These are phyloP conservation scores for Gymnoscopelus braueri DNA, from an alignment of 2,797 vertebrate species.

Conservation along the genomic window DNA sequence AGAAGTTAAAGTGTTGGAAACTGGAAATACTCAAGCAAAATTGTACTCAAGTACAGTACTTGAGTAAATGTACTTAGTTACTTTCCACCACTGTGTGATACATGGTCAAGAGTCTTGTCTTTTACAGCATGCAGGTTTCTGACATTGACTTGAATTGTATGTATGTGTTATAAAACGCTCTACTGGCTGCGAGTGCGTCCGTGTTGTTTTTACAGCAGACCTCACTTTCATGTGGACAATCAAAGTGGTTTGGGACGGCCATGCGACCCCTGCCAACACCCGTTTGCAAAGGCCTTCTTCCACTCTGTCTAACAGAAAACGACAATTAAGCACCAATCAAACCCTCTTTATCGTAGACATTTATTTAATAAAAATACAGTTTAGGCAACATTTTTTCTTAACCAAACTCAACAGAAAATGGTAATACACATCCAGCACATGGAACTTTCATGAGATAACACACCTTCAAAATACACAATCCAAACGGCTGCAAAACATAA, in stretches of 20 bases:
- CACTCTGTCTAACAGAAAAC: neutral
- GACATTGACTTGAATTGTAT: slow-evolving; percentile 18
- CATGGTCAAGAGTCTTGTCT: neutral
- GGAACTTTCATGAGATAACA: no score
- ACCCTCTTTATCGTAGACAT: slow-evolving; percentile 16
- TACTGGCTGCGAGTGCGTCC: slow-evolving; percentile 44
- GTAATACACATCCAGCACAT: no score
- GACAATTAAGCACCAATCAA: slow-evolving; percentile 19
- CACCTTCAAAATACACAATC: slow-evolving; percentile 1
- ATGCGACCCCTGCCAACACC: slow-evolving; percentile 42
- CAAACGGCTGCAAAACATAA: neutral
- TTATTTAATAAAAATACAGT: slow-evolving; percentile 49
- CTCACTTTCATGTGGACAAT: slow-evolving; percentile 61
- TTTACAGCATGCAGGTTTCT: slow-evolving; percentile 16
- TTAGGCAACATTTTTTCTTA: neutral
- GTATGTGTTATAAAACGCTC: slow-evolving; percentile 48
- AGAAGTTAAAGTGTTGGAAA: no score
- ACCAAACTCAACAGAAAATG: slow-evolving; percentile 6
- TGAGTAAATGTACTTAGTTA: no score
- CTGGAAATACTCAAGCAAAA: no score
- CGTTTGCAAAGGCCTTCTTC: slow-evolving; percentile 17
- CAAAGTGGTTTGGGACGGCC: slow-evolving; percentile 8
- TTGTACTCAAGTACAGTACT: no score
- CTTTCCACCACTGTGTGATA: slow-evolving; percentile 48
- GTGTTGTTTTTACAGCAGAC: slow-evolving; percentile 21